These are phyloP conservation scores for Rhorus exstirpatorius DNA, from an alignment of 2,888 invertebrate genomes.

Conservation along the genomic window DNA sequence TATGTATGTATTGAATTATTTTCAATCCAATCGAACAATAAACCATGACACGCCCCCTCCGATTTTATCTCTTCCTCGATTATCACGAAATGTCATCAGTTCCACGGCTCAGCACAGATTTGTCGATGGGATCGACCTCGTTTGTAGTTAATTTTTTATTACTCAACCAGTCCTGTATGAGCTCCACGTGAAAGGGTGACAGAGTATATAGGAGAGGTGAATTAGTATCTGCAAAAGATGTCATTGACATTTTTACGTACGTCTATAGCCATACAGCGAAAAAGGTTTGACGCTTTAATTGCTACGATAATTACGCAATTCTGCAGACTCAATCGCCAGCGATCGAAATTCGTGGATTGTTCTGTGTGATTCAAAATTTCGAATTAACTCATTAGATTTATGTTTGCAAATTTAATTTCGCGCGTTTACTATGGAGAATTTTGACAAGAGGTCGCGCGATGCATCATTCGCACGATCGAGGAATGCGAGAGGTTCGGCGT, in stretches of 20 bases:
- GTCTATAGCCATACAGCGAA: too few relatives aligned
- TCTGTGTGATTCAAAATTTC: too few relatives aligned
- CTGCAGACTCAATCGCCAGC: too few relatives aligned
- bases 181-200: constrained; percentile 9
- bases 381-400: too few relatives aligned
- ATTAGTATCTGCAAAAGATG: neutral
- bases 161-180: constrained; percentile 38
- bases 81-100: constrained; percentile 62
- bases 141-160: constrained; percentile 63
- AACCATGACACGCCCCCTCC: constrained; percentile 56
- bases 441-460: constrained; percentile 49
- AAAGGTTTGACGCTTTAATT: too few relatives aligned
- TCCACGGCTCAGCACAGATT: constrained; percentile 53
- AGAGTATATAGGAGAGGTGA: neutral
- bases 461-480: neutral
- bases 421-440: neutral
- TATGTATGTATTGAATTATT: constrained; percentile 55
- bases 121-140: constrained; percentile 61
- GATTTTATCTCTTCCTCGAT: constrained; percentile 53
- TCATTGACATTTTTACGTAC: too few relatives aligned
- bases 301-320: too few relatives aligned
- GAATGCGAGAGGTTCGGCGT: neutral
- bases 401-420: too few relatives aligned
- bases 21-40: constrained; percentile 67
- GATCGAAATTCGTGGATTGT: too few relatives aligned